Evolutionary conservation across 2,888 invertebrate species (phyloP).

Genomic region (Hypomecis atomaria): DNA sequence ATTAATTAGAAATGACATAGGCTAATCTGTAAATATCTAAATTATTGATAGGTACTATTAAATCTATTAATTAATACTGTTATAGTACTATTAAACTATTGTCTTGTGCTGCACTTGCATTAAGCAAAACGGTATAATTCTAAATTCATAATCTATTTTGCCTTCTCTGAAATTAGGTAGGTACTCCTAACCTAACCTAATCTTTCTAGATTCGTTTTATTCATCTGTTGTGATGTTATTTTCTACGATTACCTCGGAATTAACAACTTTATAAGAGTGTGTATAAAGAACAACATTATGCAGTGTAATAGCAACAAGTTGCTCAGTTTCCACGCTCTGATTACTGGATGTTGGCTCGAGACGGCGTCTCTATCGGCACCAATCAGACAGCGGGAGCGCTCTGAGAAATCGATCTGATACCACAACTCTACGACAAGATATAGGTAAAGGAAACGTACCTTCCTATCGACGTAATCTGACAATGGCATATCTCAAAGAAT

Average conservation of each 20-base stretch:
- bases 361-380: slow-evolving; percentile 80
- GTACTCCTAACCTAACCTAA: too few species aligned
- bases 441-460: slow-evolving; percentile 6
- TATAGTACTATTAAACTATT: too few species aligned
- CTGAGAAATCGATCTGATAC: slow-evolving; percentile 56
- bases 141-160: too few species aligned
- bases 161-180: too few species aligned
- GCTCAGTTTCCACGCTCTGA: slow-evolving; percentile 84
- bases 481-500: too few species aligned
- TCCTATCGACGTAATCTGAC: too few species aligned
- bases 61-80: too few species aligned
- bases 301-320: slow-evolving; percentile 65
- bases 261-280: slow-evolving; percentile 50
- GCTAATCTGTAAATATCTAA: too few species aligned
- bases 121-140: too few species aligned
- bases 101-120: too few species aligned
- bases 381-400: slow-evolving; percentile 71
- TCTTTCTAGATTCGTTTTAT: slow-evolving; percentile 12
- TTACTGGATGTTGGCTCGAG: slow-evolving; percentile 84
- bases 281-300: slow-evolving; percentile 55
- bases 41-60: too few species aligned
- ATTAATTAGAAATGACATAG: too few species aligned
- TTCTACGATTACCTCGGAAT: slow-evolving; percentile 38
- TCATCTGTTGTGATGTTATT: slow-evolving; percentile 5
- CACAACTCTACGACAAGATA: slow-evolving; percentile 18